A percentile compares a stretch with the other conserved stretches of the same genome.
These are phyloP conservation scores for Euleptes europaea DNA, from an alignment of 2,113 vertebrate genomes.

Conservation along the genomic window DNA sequence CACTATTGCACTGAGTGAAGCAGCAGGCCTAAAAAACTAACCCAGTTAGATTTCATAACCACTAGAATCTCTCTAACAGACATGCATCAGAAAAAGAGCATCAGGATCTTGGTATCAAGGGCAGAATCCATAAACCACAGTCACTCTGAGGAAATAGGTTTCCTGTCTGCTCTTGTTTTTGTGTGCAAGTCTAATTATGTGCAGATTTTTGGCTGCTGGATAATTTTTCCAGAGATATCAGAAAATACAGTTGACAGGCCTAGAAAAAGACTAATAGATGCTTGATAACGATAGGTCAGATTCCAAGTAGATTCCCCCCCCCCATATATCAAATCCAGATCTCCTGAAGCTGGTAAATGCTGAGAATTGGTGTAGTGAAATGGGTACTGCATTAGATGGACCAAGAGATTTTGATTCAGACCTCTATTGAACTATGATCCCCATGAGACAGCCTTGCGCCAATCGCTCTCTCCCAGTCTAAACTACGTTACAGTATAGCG, in stretches of 20 bases:
- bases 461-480: not conserved
- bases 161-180: conserved; percentile 77
- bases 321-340: not conserved
- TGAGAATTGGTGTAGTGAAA: not conserved
- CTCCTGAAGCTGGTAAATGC: not conserved
- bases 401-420: too few relatives aligned
- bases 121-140: conserved; percentile 69
- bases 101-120: conserved; percentile 37
- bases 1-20: not conserved
- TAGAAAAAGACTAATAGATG: conserved; percentile 62
- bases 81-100: conserved; percentile 61
- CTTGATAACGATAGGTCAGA: conserved; percentile 48
- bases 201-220: conserved; percentile 75
- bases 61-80: conserved; percentile 57
- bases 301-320: not conserved
- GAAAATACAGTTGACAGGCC: conserved; percentile 68
- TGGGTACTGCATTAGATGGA: not conserved
- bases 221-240: conserved; percentile 72
- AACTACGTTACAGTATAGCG: not conserved
- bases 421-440: not conserved
- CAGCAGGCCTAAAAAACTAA: not conserved
- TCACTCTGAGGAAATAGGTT: conserved; percentile 74
- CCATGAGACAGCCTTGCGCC: too few relatives aligned
- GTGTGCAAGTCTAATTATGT: conserved; percentile 73
- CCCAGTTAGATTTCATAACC: conserved; percentile 23